Base-by-base conservation (phyloP, 2,888 invertebrate genomes). In the Tuberolachnus salignus region DNA sequence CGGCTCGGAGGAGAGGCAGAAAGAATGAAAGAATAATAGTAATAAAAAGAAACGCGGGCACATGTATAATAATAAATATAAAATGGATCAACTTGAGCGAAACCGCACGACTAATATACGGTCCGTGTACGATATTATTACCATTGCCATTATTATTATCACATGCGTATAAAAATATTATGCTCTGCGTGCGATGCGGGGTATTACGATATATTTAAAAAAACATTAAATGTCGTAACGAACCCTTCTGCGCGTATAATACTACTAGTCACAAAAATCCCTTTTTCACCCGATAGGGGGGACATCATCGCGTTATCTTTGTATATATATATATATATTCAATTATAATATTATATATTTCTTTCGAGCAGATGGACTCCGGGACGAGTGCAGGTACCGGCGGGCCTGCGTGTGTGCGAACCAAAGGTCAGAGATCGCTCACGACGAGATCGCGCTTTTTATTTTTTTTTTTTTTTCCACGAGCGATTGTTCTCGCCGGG, bases 1-100 rank as follows among this genome's bases (percentile, higher is more conserved):
- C 69, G 11, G 63, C 44, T 42, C 63, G 63, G 63, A 26, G 63
- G 63, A 26, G 55, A 55, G 66, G 67, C 57, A 23, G 69, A 78
- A 49, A 69, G 69, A 75, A 67, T 57, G 66, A 57, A 49, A 10
- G 57, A 42, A 51, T 44, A 53, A 46, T 42, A 21, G 61, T 19
- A 34, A 46, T n/a, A 8, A n/a, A 59, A 19, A 19, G 14, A 53
- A 44, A 44, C 53, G 44, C 23, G 23, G 53, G 3, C 42, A 16
- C 34, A 8, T 26, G 46, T 21, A n/a, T n/a, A n/a, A n/a, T n/a
- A 46, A 16, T 51, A 72, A 26, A 66, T 64, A 34, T 69, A 69
- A 78, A 69, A 78, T 69, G 69, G 59, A 78, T 78, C 78, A 78
- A 78, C 67, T 69, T 69, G 78, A 78, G 69, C 67, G 67, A 78